A percentile compares a stretch with the other conserved stretches of the same genome.
Conservation (phyloP, 2,797 vertebrate genomes). For the Sebastes hopkinsi region DNA sequence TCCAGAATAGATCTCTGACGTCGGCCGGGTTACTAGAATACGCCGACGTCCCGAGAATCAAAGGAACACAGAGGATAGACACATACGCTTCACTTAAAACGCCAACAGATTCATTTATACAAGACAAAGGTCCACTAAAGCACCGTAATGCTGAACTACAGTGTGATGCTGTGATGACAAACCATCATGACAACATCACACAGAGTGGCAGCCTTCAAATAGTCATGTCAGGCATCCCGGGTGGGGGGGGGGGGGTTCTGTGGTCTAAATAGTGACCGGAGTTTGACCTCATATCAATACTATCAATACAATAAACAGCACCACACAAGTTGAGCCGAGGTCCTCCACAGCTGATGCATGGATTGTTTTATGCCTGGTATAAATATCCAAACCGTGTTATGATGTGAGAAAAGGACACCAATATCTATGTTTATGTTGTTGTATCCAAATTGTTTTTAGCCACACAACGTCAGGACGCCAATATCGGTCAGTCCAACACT, state of each 20-base stretch:
- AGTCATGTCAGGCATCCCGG: neutral
- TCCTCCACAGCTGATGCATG: neutral
- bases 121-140: neutral
- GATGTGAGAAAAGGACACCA: neutral
- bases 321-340: neutral
- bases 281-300: conserved; percentile 60
- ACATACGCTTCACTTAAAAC: conserved; percentile 19
- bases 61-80: conserved; percentile 50
- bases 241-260: neutral
- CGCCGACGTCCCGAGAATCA: conserved; percentile 73
- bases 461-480: neutral
- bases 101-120: neutral
- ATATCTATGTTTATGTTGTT: neutral
- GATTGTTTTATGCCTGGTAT: neutral
- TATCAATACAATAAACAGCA: conserved; percentile 30
- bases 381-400: neutral
- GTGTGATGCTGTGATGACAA: neutral
- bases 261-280: conserved; percentile 44
- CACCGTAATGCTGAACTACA: neutral
- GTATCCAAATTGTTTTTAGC: neutral
- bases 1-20: conserved; percentile 85
- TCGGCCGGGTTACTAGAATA: conserved; percentile 81
- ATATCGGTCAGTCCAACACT: neutral
- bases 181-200: neutral
- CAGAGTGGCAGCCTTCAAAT: conserved; percentile 1